Conservation (phyloP, 2,797 vertebrate genomes). For the Coregonus ussuriensis region DNA sequence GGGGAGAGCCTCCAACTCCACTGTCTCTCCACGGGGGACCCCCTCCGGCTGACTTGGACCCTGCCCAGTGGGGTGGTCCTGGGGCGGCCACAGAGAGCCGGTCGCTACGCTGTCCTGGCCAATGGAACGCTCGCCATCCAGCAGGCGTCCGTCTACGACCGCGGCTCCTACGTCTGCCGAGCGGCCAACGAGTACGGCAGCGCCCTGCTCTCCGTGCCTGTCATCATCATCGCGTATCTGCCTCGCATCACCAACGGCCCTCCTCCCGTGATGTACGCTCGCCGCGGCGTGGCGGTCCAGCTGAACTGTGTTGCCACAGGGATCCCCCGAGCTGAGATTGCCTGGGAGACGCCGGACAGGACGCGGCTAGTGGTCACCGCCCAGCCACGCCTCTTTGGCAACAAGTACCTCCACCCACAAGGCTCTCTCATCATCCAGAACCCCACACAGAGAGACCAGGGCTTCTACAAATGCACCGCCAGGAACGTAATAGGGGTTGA, state of each 20-base stretch:
- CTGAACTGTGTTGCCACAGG: conserved; percentile 84
- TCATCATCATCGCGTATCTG: conserved; percentile 84
- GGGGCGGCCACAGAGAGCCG: conserved; percentile 77
- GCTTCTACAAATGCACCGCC: conserved; percentile 90
- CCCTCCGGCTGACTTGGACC: conserved; percentile 79
- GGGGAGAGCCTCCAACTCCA: conserved; percentile 85
- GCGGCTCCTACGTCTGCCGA: conserved; percentile 85
- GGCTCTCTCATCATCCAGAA: conserved; percentile 90
- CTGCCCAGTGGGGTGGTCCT: conserved; percentile 83
- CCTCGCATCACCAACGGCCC: conserved; percentile 86
- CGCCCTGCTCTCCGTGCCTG: conserved; percentile 73
- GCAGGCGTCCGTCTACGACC: conserved; percentile 84
- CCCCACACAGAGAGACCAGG: conserved; percentile 78
- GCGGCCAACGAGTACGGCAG: conserved; percentile 78
- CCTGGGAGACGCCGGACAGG: conserved; percentile 89
- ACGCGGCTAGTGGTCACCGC: conserved; percentile 74
- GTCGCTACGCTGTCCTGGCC: conserved; percentile 78
- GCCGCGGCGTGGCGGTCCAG: conserved; percentile 83
- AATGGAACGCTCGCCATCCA: conserved; percentile 86
- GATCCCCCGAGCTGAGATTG: conserved; percentile 82
- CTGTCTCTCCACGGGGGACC: conserved; percentile 71
- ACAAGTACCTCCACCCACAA: conserved; percentile 89
- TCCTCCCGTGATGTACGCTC: conserved; percentile 79
- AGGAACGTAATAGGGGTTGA: conserved; percentile 86
- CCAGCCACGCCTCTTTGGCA: conserved; percentile 85